Base-by-base conservation (phyloP, 2,888 invertebrate genomes). In the Monoplex corrugatus region DNA sequence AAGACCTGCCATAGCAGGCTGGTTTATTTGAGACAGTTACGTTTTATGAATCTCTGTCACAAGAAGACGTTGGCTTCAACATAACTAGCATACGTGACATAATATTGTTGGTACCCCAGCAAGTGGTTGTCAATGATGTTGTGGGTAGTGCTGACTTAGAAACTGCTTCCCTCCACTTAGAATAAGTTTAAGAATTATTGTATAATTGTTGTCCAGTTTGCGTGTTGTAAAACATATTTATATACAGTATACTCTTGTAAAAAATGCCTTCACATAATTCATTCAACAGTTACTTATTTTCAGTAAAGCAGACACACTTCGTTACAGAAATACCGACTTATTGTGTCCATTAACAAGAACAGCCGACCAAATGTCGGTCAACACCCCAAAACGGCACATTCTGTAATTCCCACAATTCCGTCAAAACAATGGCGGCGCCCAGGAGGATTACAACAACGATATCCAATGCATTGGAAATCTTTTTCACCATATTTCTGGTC, bases 391-490 rank as follows among this genome's bases (percentile, higher is more conserved):
- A 83, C 57, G 0, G 13, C 8, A 50, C 72, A 10, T 91, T 90
- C 91, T 91, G 91, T 89, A 90, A 92, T 45, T 86, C 72, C 83
- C 75, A 87, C 44, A 85, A 50, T 32, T 10, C 38, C 19, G 3
- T 10, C 19, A n/a, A 0, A 89, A 90, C 82, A 44, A 90, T 90
- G 90, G 63, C 89, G 82, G 92, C 93, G 89, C 87, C 93, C 93
- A 91, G 89, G 83, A 86, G 44, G 13, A 28, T 80, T 23, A 23
- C 84, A 19, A 23, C 63, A 35, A 57, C 35, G 19, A 35, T 89
- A 23, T 63, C 86, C 28, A 82, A 44, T 38, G 38, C 87, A 43
- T 38, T 90, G 5, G 91, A 91, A 75, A n/a, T 90, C 45, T 32
- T 90, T 13, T 86, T 85, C 40, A 83, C 89, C 19, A 32, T 90